Evolutionary conservation across 2,888 invertebrate species (phyloP).

Genomic region (Eupithecia insigniata): DNA sequence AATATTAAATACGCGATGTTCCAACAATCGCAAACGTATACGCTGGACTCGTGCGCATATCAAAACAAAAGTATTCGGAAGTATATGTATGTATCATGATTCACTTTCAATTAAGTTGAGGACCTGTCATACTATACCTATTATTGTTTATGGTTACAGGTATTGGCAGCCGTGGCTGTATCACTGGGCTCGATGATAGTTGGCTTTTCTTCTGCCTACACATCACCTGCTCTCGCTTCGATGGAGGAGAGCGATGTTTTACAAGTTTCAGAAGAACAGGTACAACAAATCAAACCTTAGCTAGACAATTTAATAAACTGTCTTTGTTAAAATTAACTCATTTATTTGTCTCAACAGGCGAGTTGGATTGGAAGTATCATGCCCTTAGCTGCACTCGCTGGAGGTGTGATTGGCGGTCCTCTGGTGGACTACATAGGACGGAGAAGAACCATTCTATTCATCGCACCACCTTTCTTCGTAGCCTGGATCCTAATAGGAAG

Average conservation of each 20-base stretch:
- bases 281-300: conserved; percentile 6
- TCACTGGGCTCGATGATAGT: conserved; percentile 95
- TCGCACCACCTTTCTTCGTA: conserved; percentile 91
- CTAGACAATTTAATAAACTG: background rate
- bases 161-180: conserved; percentile 93
- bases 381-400: conserved; percentile 93
- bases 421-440: conserved; percentile 94
- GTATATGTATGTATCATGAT: background rate
- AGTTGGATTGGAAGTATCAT: conserved; percentile 95
- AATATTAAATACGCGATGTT: conserved; percentile 31
- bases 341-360: conserved; percentile 78
- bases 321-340: conserved; percentile 1
- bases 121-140: background rate
- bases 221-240: conserved; percentile 93
- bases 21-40: conserved; percentile 9
- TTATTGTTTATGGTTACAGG: conserved; percentile 79
- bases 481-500: conserved; percentile 93
- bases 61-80: conserved; percentile 4
- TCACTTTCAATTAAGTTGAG: background rate
- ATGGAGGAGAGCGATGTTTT: conserved; percentile 86
- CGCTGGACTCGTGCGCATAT: background rate
- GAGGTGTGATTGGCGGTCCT: conserved; percentile 93
- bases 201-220: conserved; percentile 94
- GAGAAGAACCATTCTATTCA: conserved; percentile 90
- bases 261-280: conserved; percentile 85